Conservation (phyloP, 2,113 vertebrate genomes). For the Clinocottus analis region DNA sequence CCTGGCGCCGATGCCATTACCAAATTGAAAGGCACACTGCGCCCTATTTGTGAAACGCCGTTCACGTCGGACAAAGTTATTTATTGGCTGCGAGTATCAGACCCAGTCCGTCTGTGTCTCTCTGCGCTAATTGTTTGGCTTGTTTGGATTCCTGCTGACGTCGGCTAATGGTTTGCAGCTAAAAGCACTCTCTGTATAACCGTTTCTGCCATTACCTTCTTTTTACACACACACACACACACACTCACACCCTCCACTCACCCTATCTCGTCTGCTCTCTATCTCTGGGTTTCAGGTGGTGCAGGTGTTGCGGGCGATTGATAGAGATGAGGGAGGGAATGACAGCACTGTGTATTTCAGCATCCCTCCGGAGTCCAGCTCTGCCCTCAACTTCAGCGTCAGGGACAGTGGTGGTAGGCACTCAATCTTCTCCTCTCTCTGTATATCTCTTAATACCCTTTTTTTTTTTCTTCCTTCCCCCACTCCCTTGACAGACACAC, state of each 20-base stretch:
- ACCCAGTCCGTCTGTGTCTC: constrained; percentile 43
- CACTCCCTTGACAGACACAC: constrained; percentile 17
- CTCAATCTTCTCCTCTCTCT: constrained; percentile 53
- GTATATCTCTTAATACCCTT: constrained; percentile 43
- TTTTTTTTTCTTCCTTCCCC: background rate
- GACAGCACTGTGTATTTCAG: constrained; percentile 89
- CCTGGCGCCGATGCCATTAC: constrained; percentile 36
- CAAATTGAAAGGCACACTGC: constrained; percentile 54
- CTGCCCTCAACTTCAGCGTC: constrained; percentile 89
- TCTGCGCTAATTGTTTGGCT: constrained; percentile 68
- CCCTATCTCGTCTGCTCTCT: constrained; percentile 49
- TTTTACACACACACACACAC: constrained; percentile 6
- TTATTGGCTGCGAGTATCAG: constrained; percentile 51
- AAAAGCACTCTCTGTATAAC: constrained; percentile 52
- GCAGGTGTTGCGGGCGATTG: constrained; percentile 88
- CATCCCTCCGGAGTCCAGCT: constrained; percentile 83
- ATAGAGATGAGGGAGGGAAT: constrained; percentile 89
- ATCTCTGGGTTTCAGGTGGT: constrained; percentile 85
- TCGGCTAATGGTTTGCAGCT: constrained; percentile 63
- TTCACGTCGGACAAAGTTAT: constrained; percentile 56
- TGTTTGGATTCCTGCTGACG: constrained; percentile 64
- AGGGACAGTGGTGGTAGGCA: constrained; percentile 87
- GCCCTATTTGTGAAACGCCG: constrained; percentile 28
- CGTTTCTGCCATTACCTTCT: constrained; percentile 37
- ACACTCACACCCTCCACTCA: constrained; percentile 14